phyloP scores from a whole-genome alignment of 2,797 vertebrate species.

The Darevskia nairensis region DNA sequence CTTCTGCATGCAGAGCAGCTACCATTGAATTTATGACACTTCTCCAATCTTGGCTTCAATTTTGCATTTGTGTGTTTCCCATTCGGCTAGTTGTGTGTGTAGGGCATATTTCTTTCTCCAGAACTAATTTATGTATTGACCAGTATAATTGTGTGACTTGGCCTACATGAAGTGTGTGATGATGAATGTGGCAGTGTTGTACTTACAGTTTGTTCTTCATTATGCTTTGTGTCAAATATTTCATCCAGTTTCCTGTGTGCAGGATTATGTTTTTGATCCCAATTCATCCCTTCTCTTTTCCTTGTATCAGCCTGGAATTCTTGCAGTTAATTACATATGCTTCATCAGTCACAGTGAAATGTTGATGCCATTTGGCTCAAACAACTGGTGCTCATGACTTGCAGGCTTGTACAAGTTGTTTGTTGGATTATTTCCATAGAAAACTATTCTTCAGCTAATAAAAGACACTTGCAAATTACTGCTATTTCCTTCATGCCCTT shows the following conservation, averaged over 20 bases:
- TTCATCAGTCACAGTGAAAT: neutral
- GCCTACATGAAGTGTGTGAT: neutral
- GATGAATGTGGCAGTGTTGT: neutral
- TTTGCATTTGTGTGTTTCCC: neutral
- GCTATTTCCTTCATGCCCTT: neutral
- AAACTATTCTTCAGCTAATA: neutral
- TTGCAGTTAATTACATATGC: neutral
- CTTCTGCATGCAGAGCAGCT: no score
- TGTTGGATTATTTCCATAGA: neutral
- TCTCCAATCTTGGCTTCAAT: no score
- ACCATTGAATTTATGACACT: neutral
- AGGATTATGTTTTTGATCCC: neutral
- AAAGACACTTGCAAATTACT: neutral
- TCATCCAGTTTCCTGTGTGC: neutral
- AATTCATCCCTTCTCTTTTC: neutral
- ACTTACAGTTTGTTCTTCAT: neutral
- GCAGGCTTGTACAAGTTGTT: neutral
- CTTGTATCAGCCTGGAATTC: neutral
- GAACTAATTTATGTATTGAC: neutral
- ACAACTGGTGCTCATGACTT: neutral
- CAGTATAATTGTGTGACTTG: neutral
- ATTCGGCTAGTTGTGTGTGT: neutral
- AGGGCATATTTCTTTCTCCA: neutral
- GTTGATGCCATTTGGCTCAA: neutral
- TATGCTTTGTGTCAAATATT: neutral